phyloP scores from a whole-genome alignment of 1,140 invertebrate genomes.

The Neelides sp. region DNA sequence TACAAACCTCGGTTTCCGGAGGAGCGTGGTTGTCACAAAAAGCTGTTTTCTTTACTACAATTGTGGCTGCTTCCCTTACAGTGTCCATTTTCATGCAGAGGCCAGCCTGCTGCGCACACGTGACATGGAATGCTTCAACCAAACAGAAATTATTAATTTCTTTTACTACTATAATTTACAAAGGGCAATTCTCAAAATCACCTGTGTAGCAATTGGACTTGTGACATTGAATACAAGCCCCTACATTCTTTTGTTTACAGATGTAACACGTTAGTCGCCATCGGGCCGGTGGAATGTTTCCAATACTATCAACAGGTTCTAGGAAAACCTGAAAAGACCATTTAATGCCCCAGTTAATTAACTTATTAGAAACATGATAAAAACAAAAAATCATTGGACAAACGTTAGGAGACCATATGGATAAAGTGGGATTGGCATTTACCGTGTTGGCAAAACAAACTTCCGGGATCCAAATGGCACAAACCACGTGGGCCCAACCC shows the following conservation, averaged over 20 bases:
- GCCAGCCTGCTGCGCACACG: slow-evolving; percentile 93
- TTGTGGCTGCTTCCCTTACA: slow-evolving; percentile 55
- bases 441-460: slow-evolving; percentile 91
- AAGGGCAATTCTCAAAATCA: slow-evolving; percentile 11
- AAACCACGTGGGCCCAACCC: slow-evolving; percentile 96
- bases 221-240: slow-evolving; percentile 97
- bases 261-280: slow-evolving; percentile 94
- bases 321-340: slow-evolving; percentile 54
- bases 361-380: not conserved
- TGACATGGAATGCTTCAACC: slow-evolving; percentile 80
- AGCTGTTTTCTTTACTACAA: slow-evolving; percentile 83
- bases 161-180: not conserved
- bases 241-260: slow-evolving; percentile 83
- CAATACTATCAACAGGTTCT: slow-evolving; percentile 92
- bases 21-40: slow-evolving; percentile 92
- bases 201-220: slow-evolving; percentile 83
- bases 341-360: not conserved
- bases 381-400: slow-evolving; percentile 1
- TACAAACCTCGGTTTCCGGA: slow-evolving; percentile 48
- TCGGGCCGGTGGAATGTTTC: slow-evolving; percentile 83
- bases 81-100: slow-evolving; percentile 93
- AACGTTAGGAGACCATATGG: not conserved
- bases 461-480: slow-evolving; percentile 97
- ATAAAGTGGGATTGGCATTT: no score
- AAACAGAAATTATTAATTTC: slow-evolving; percentile 11